Conservation (phyloP, 2,113 vertebrate species). For the Psophia crepitans region DNA sequence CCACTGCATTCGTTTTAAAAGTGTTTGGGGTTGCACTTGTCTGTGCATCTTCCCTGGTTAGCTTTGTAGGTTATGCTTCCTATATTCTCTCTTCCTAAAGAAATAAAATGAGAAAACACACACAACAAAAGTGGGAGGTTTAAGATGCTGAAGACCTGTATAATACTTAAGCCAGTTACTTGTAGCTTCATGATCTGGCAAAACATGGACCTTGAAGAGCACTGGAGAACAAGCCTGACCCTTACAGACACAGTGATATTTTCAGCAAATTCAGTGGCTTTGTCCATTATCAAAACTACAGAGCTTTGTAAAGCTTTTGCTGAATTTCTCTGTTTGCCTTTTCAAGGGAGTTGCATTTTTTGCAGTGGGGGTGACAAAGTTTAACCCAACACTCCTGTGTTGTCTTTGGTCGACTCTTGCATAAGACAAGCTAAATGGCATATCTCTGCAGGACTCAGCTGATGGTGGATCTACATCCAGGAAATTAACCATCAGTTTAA, state of each 20-base stretch:
- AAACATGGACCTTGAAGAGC: background rate
- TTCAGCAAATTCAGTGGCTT: background rate
- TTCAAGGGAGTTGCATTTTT: background rate
- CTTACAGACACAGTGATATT: background rate
- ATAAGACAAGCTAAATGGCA: background rate
- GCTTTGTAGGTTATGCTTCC: background rate
- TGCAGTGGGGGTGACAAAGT: background rate
- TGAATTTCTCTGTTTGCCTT: background rate
- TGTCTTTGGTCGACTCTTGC: background rate
- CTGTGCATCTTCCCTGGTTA: background rate
- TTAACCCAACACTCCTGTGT: background rate
- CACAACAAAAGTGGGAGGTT: background rate
- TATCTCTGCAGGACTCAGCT: background rate
- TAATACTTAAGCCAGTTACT: background rate
- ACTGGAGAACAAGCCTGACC: background rate
- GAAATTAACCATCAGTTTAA: background rate
- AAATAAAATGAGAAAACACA: background rate
- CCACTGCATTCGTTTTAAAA: background rate
- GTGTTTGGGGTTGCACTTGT: background rate
- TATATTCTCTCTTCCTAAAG: background rate
- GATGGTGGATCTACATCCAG: background rate
- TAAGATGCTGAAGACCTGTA: background rate
- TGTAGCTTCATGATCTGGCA: background rate
- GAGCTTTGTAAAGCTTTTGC: background rate
- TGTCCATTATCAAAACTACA: background rate